These are phyloP conservation scores for Colletes latitarsis DNA, from an alignment of 1,140 invertebrate species.

Conservation along the genomic window DNA sequence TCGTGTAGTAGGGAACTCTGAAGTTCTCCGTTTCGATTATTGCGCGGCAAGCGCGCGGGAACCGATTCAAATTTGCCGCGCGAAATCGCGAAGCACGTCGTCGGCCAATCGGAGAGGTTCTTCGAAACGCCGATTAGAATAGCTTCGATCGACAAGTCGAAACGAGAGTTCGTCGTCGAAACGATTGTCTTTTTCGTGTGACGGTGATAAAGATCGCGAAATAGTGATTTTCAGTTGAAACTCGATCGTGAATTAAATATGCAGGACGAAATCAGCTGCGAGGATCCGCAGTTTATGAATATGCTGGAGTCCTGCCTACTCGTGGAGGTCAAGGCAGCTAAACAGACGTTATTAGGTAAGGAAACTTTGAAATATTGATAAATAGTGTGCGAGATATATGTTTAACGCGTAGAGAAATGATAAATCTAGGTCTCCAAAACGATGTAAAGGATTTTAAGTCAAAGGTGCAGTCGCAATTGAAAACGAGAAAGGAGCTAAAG, in stretches of 20 bases:
- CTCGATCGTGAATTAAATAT: not conserved
- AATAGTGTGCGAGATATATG: too few relatives aligned
- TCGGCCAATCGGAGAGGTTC: not conserved
- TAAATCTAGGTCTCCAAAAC: not conserved
- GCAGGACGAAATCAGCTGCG: slow-evolving; percentile 20
- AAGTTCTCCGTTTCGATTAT: not conserved
- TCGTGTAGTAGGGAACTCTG: not conserved
- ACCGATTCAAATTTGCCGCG: slow-evolving; percentile 3
- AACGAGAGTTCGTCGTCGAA: too few relatives aligned
- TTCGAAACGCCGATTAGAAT: not conserved
- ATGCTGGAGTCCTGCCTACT: slow-evolving; percentile 45
- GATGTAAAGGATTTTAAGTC: not conserved
- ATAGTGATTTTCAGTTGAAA: not conserved
- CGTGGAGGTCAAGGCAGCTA: slow-evolving; percentile 18
- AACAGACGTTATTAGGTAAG: slow-evolving; percentile 12
- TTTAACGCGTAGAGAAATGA: too few relatives aligned
- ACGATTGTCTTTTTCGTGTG: not conserved
- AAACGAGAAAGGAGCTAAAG: slow-evolving; percentile 39
- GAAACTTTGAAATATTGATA: too few relatives aligned
- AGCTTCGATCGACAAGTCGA: not conserved
- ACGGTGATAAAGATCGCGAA: not conserved
- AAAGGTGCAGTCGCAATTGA: not conserved
- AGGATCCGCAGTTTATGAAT: slow-evolving; percentile 47
- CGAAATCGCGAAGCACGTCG: too few relatives aligned
- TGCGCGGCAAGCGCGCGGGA: too few relatives aligned